phyloP scores from a whole-genome alignment of 2,797 vertebrate species.

The Sparidentex hasta region DNA sequence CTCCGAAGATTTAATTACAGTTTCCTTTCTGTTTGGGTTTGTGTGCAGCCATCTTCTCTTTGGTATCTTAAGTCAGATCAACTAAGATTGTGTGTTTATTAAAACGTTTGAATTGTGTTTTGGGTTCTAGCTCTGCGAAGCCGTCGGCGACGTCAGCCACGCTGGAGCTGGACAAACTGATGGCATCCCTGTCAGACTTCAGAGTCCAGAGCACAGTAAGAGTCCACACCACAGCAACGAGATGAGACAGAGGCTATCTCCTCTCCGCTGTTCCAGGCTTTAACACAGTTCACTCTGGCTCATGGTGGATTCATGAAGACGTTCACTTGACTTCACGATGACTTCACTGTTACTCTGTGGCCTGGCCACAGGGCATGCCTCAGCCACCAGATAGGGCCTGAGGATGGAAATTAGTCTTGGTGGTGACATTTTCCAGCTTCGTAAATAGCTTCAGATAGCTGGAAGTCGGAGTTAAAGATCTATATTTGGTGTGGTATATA shows the following conservation, averaged over 20 bases:
- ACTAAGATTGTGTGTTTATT: neutral
- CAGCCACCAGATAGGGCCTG: constrained; percentile 51
- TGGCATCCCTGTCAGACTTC: constrained; percentile 96
- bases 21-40: neutral
- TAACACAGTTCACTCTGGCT: constrained; percentile 3
- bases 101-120: constrained; percentile 11
- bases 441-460: constrained; percentile 32
- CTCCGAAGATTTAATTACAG: neutral
- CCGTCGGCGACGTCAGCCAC: constrained; percentile 93
- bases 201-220: constrained; percentile 93
- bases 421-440: constrained; percentile 41
- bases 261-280: constrained; percentile 1
- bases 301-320: constrained; percentile 11
- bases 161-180: constrained; percentile 92
- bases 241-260: neutral
- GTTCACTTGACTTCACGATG: constrained; percentile 27
- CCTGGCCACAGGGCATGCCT: constrained; percentile 29
- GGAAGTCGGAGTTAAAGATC: constrained; percentile 19
- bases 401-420: constrained; percentile 45
- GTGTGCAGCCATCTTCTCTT: too few species aligned
- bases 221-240: constrained; percentile 9
- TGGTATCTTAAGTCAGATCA: neutral
- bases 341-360: constrained; percentile 35
- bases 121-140: constrained; percentile 78
- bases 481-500: constrained; percentile 12